Base-by-base conservation (phyloP, 2,113 vertebrate genomes). In the Chiloscyllium plagiosum region DNA sequence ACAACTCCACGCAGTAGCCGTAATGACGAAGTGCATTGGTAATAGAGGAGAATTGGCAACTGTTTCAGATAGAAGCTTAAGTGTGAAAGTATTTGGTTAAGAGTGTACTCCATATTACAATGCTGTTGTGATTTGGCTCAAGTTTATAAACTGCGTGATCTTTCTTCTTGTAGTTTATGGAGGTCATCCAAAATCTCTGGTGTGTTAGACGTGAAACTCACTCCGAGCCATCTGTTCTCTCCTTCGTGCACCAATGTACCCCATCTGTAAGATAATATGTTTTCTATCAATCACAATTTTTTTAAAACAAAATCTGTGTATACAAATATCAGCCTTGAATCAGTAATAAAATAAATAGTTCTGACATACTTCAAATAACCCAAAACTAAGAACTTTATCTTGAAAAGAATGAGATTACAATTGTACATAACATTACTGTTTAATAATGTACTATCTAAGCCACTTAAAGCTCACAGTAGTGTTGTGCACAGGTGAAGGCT, bases 111-210 rank as follows among this genome's bases (percentile, higher is more conserved):
- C 26, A 13, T 26, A 89, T 89, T 89, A 13, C 4, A 42, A 19
- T 56, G 4, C 87, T 47, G 2, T 24, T 0, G 26, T 61, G 52
- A 15, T n/a, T 90, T 90, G 24, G 85, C 85, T 87, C 1, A 52
- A 26, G 3, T 90, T 90, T 61, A 6, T 61, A 90, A 61, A 61
- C 12, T 12, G 29, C 29, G 61, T 90, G 87, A 90, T 61, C 52
- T 90, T 29, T 90, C 29, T 56, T 26, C 29, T 90, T 33, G 29
- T 33, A 13, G 52, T 33, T 90, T 90, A 90, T 90, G 87, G 87
- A 90, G 87, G 87, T 61, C 87, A 90, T 90, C 52, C 87, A 90
- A 90, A 61, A 26, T 29, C 52, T 90, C 87, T 61, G 87, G 87
- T 90, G 87, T 65, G 26, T 90, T 61, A 33, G 52, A 61, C 26